These are phyloP conservation scores for Tachysurus vachellii DNA, from an alignment of 2,113 vertebrate species.

Conservation along the genomic window DNA sequence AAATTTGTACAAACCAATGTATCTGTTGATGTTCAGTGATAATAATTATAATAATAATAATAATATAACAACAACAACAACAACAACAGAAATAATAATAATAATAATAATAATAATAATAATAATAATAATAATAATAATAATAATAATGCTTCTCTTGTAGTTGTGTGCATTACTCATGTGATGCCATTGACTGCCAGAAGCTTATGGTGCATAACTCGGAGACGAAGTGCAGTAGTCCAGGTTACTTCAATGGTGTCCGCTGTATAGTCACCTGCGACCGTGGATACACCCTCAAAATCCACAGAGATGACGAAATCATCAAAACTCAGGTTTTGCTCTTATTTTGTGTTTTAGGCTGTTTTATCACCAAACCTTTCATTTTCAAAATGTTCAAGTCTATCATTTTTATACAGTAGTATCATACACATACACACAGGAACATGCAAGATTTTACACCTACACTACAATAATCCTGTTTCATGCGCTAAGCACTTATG, in stretches of 20 bases:
- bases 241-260: slow-evolving; percentile 81
- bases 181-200: slow-evolving; percentile 87
- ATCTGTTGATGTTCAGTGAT: neutral
- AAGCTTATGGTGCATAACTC: slow-evolving; percentile 85
- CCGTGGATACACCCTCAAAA: slow-evolving; percentile 84
- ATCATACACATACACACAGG: neutral
- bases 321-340: slow-evolving; percentile 84
- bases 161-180: slow-evolving; percentile 94
- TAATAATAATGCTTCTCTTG: neutral
- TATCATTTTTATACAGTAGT: slow-evolving; percentile 12
- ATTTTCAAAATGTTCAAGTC: neutral
- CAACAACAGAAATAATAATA: neutral
- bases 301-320: slow-evolving; percentile 86
- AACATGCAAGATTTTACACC: slow-evolving; percentile 31
- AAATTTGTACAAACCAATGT: neutral
- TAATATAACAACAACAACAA: too few relatives aligned
- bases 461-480: slow-evolving; percentile 34
- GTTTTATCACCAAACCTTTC: neutral
- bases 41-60: too few relatives aligned
- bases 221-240: slow-evolving; percentile 78
- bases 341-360: neutral
- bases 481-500: slow-evolving; percentile 43
- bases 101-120: neutral
- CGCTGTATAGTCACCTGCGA: slow-evolving; percentile 88
- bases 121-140: neutral